phyloP scores from a whole-genome alignment of 2,797 vertebrate genomes.

The Bovichtus variegatus region DNA sequence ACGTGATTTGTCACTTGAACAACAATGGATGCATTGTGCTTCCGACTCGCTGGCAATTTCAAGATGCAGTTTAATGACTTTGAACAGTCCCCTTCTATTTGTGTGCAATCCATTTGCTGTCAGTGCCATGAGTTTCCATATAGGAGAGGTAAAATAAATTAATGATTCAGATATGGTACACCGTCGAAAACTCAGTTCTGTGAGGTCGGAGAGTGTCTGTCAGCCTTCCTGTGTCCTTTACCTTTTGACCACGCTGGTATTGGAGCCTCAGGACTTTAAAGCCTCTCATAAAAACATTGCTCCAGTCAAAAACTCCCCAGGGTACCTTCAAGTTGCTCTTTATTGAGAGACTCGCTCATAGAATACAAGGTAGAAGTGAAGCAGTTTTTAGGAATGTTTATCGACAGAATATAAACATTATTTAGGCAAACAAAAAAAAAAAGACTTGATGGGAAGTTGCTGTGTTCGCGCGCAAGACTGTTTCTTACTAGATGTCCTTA shows the following conservation, averaged over 20 bases:
- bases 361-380: background rate
- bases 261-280: conserved; percentile 10
- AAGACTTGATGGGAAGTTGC: too few species aligned
- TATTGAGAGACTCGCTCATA: background rate
- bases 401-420: background rate
- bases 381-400: background rate
- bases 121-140: background rate
- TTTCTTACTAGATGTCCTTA: too few species aligned
- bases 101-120: conserved; percentile 6
- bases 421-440: background rate
- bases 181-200: background rate
- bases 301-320: background rate
- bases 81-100: background rate
- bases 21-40: conserved; percentile 10
- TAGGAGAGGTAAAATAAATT: background rate
- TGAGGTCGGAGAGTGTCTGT: conserved; percentile 1
- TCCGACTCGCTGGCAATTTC: background rate
- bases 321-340: background rate
- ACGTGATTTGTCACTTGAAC: conserved; percentile 8
- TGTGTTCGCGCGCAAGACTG: too few species aligned
- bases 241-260: conserved; percentile 12
- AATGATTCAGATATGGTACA: conserved; percentile 2
- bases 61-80: conserved; percentile 6
- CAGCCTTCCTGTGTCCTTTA: conserved; percentile 14
- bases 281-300: background rate